Conservation (phyloP, 2,888 invertebrate genomes). For the Keiferia lycopersicella region DNA sequence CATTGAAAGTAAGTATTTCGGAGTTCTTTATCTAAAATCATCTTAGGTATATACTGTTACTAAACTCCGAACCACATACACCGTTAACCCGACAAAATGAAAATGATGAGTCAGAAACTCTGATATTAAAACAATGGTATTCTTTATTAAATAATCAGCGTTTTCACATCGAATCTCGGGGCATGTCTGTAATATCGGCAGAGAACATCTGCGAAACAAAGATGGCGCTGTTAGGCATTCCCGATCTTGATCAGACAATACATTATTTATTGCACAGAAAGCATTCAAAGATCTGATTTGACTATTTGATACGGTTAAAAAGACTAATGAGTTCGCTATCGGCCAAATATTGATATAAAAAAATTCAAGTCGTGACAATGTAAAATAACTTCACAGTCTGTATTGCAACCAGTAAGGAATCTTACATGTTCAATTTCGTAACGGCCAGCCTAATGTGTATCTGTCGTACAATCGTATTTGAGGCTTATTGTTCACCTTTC, state of each 20-base stretch:
- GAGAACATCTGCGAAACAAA: slow-evolving; percentile 56
- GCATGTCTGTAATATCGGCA: slow-evolving; percentile 46
- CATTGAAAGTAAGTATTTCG: too few species aligned
- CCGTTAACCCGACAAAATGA: slow-evolving; percentile 20
- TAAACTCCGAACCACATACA: not conserved
- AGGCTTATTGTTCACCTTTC: slow-evolving; percentile 28
- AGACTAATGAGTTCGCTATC: slow-evolving; percentile 3
- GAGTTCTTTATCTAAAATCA: not conserved
- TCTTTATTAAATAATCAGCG: slow-evolving; percentile 26
- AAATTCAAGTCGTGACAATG: not conserved
- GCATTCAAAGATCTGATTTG: not conserved
- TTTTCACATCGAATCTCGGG: slow-evolving; percentile 22
- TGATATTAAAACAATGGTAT: slow-evolving; percentile 28
- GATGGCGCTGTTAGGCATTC: slow-evolving; percentile 44
- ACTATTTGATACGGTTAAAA: not conserved
- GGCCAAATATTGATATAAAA: not conserved
- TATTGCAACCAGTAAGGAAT: not conserved
- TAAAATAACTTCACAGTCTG: too few species aligned
- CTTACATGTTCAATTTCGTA: slow-evolving; percentile 46
- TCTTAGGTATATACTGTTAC: not conserved
- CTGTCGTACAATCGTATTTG: slow-evolving; percentile 37
- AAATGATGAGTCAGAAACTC: slow-evolving; percentile 26
- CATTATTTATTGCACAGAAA: not conserved
- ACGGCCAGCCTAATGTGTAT: slow-evolving; percentile 52
- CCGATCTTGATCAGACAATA: slow-evolving; percentile 50